Conservation (phyloP, 1,140 invertebrate species). For the Eupeodes corollae region DNA sequence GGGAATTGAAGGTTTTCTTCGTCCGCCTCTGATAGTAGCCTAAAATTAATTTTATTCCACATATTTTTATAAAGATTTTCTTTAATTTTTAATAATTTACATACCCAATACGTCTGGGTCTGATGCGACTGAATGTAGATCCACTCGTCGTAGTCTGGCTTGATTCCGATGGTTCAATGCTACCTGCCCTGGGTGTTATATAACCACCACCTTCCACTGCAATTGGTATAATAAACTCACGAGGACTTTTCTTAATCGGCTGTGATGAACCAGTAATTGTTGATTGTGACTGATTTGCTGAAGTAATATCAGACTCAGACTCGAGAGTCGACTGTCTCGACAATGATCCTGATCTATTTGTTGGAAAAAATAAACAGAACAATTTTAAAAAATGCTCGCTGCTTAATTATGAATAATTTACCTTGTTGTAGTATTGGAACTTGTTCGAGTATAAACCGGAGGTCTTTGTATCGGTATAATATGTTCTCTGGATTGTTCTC, state of each 20-base stretch:
- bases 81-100: no score
- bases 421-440: conserved; percentile 31
- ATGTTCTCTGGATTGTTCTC: conserved; percentile 40
- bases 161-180: conserved; percentile 57
- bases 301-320: conserved; percentile 51
- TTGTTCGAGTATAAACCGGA: conserved; percentile 29
- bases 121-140: conserved; percentile 27
- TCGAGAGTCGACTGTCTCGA: conserved; percentile 58
- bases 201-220: conserved; percentile 78
- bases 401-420: conserved; percentile 11
- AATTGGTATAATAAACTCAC: conserved; percentile 86
- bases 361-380: conserved; percentile 4
- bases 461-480: conserved; percentile 53
- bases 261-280: conserved; percentile 44
- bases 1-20: conserved; percentile 56
- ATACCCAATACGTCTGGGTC: conserved; percentile 31
- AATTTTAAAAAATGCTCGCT: no score
- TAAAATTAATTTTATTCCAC: background rate
- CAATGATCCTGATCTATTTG: conserved; percentile 36
- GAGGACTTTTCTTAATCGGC: conserved; percentile 72
- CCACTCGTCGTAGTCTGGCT: conserved; percentile 40
- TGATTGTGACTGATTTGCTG: conserved; percentile 27
- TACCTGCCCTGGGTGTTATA: conserved; percentile 64
- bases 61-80: no score
- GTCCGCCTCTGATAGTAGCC: conserved; percentile 41